phyloP scores from a whole-genome alignment of 2,888 invertebrate genomes.

The Epinotia ramella region DNA sequence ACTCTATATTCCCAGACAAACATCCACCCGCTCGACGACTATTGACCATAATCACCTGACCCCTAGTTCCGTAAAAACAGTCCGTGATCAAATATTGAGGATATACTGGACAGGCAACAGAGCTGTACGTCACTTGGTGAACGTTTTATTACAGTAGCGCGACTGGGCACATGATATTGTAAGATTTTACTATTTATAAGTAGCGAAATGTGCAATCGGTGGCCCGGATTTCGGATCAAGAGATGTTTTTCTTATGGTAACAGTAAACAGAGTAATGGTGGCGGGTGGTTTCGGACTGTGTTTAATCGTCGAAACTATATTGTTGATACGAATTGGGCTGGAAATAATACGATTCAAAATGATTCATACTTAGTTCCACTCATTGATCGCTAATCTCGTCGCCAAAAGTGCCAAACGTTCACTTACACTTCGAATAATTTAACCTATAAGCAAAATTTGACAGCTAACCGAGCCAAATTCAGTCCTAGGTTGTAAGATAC shows the following conservation, averaged over 20 bases:
- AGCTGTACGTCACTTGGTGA: neutral
- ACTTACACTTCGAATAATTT: neutral
- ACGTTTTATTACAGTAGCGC: neutral
- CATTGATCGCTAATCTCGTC: neutral
- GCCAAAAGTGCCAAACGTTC: neutral
- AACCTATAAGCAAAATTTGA: neutral
- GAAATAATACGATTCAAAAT: neutral
- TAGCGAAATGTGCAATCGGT: neutral
- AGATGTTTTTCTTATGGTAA: constrained; percentile 3
- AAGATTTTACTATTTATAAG: constrained; percentile 23
- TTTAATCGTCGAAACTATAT: neutral
- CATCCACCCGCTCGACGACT: neutral
- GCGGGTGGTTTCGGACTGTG: neutral
- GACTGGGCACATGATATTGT: neutral
- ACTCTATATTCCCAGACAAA: neutral
- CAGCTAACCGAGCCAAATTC: too few relatives aligned
- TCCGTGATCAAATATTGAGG: neutral
- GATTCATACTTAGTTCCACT: too few relatives aligned
- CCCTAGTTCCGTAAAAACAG: neutral
- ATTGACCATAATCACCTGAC: neutral
- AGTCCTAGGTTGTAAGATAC: too few relatives aligned
- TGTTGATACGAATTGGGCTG: neutral
- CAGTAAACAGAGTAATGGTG: neutral
- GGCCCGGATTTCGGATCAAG: constrained; percentile 10
- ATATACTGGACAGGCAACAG: neutral